A percentile compares a stretch with the other conserved stretches of the same genome.
Conservation (phyloP, 2,797 vertebrate genomes). For the Limnodromus scolopaceus region DNA sequence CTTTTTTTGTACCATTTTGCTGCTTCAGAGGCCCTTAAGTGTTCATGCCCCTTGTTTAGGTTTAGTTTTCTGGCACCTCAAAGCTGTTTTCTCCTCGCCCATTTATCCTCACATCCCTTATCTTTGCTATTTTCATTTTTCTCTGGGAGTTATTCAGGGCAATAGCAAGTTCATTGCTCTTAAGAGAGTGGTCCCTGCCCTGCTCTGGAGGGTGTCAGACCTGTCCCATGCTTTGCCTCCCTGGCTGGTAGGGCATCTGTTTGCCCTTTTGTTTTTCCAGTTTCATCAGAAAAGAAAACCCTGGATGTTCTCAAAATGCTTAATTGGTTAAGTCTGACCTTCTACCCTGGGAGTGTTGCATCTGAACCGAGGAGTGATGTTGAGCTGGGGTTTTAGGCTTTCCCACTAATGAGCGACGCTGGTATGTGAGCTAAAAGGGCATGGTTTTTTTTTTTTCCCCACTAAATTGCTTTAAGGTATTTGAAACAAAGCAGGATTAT, state of each 20-base stretch:
- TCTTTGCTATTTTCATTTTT: background rate
- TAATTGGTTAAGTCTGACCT: background rate
- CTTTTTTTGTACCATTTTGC: background rate
- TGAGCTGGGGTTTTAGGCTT: background rate
- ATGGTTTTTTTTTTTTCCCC: background rate
- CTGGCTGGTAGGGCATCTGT: background rate
- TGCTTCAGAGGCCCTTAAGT: background rate
- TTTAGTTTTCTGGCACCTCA: background rate
- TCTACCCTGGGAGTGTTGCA: background rate
- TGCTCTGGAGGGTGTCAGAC: background rate
- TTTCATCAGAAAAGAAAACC: background rate
- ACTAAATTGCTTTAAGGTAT: background rate
- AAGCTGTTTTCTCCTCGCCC: background rate
- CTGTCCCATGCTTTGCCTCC: background rate
- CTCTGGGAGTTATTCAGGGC: background rate
- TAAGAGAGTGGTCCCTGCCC: background rate
- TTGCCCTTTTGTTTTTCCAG: background rate
- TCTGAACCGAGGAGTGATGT: background rate
- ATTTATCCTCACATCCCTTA: background rate
- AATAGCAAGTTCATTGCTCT: background rate
- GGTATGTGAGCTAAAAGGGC: background rate
- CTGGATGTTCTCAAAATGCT: background rate
- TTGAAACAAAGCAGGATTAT: background rate
- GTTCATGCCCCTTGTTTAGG: background rate
- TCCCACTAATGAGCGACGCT: background rate